phyloP scores from a whole-genome alignment of 30 jellyfish, hydroid and myxozoan species.

The Cassiopea andromeda region DNA sequence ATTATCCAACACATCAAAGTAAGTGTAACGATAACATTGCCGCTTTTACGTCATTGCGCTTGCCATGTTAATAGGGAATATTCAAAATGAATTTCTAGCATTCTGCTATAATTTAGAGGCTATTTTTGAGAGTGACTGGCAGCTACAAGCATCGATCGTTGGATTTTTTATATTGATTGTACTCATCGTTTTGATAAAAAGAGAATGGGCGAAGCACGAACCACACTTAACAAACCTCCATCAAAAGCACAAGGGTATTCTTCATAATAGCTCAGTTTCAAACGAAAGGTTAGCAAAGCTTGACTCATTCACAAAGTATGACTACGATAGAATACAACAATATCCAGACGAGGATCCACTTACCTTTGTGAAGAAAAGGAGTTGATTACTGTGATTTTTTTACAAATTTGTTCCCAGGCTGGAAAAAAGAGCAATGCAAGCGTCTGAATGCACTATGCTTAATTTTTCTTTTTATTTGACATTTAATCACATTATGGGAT shows the following conservation, averaged over 20 bases:
- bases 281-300: conserved; percentile 10
- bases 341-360: conserved; percentile 73
- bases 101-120: background rate
- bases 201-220: conserved; percentile 64
- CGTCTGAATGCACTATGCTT: too few relatives aligned
- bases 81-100: background rate
- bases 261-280: background rate
- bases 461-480: too few relatives aligned
- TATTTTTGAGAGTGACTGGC: conserved; percentile 54
- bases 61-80: background rate
- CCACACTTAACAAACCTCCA: conserved; percentile 38
- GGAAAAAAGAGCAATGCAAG: too few relatives aligned
- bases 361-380: conserved; percentile 66
- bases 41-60: background rate
- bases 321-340: conserved; percentile 29
- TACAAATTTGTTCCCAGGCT: background rate
- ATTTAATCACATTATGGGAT: too few relatives aligned
- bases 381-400: background rate
- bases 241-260: background rate
- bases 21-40: too few relatives aligned
- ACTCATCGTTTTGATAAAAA: conserved; percentile 26
- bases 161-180: conserved; percentile 21
- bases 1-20: too few relatives aligned
- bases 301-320: conserved; percentile 15
- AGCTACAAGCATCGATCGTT: conserved; percentile 48